Evolutionary conservation across 2,113 vertebrate species (phyloP), one percentile per base, ranked within the genome.

Genomic region (Hydrolagus affinis): DNA sequence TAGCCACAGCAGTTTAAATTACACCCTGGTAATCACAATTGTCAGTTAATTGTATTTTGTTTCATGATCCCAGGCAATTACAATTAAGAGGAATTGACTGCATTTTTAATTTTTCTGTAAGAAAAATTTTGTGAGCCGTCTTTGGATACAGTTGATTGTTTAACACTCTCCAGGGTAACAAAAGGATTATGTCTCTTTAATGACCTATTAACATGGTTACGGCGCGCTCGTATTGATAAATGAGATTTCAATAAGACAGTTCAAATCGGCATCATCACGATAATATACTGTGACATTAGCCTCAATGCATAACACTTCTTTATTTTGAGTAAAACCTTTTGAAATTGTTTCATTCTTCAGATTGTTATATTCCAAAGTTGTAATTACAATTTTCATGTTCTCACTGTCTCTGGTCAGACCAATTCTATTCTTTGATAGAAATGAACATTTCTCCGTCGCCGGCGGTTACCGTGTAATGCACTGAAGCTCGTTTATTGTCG

Each of bases 281-380:
- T 69, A 25, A 71, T 71, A 25, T 71, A n/a, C 70, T 71, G 70
- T 25, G 70, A 71, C 23, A 78, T 60, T 4, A 78, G 60, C 1
- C 17, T 14, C 25, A 32, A 78, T 10, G 12, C 14, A 25, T 10
- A 60, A 23, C 7, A 2, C 2, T 8, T 44, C 6, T 44, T 25
- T 23, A 15, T 14, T 60, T 78, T 78, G 6, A 25, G 23, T 30
- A n/a, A 23, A 77, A 78, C 56, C n/a, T 78, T 60, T 78, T 60
- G 75, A 25, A 78, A 78, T n/a, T 77, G 21, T 60, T 23, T 25
- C 1, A 11, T 77, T 8, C 75, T 60, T 19, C 19, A 78, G 60
- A 78, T 60, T 23, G 44, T n/a, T 77, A 77, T n/a, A 60, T 77
- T 15, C 73, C 73, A 75, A 75, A 75, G 30, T 75, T 75, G 32